Evolutionary conservation across 2,113 vertebrate species (phyloP), one percentile per base, ranked within the genome.

Genomic region (Chaenocephalus aceratus): DNA sequence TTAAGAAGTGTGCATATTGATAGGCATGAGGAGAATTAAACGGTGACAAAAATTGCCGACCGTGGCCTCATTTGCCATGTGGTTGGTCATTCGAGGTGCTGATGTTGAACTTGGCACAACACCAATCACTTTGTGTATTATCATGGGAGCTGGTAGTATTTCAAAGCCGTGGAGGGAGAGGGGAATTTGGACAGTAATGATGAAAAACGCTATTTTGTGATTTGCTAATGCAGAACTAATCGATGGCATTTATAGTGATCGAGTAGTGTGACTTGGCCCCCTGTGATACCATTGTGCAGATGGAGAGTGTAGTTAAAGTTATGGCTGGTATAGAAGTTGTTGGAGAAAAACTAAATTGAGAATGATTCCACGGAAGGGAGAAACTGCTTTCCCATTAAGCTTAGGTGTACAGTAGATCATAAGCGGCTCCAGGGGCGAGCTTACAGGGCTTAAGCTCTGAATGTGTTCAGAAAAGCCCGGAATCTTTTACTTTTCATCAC

Each of bases 1-100:
- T 91, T 86, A 82, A 82, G 84, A 77, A 89, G 88, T 61, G 82
- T 82, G 86, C 86, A 87, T 88, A 90, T 83, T 82, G 90, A 93
- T 82, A 81, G 82, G 84, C 86, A 80, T 76, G 76, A 65, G 82
- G 88, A 81, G 79, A 89, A 90, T 91, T 86, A 90, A 90, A 90
- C 0, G 51, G 52, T 57, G 64, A 72, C 49, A 11, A 91, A 41
- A 92, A 90, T 75, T 83, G 83, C 84, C 79, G 82, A 83, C 79
- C 53, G 34, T 26, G 75, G 77, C 76, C 83, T 77, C 69, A 68
- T 91, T 90, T 84, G 70, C 52, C 63, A 57, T 13, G 77, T 16
- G 69, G 82, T 79, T 79, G 73, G 76, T 75, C 80, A 67, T 77
- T 79, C 80, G 69, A 74, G 80, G 63, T 34, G 59, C 72, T 63